Base-by-base conservation (phyloP, 2,113 vertebrate species). In the Glaucidium brasilianum region DNA sequence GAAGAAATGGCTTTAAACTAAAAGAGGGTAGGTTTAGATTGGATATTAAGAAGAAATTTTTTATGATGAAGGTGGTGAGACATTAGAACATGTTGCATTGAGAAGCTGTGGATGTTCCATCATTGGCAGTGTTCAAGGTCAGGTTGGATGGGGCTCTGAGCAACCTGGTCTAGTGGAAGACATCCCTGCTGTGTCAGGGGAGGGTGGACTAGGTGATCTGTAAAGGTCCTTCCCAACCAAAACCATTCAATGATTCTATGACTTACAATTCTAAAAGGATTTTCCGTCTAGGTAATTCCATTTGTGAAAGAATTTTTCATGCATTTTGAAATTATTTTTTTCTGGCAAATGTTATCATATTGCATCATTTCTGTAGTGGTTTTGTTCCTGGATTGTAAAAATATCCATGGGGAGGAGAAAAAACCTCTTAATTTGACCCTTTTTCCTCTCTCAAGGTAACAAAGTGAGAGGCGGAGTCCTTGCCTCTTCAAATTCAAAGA, bases 181-280 rank as follows among this genome's bases (percentile, higher is more conserved):
- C 69, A 18, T 39, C 15, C 20, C 23, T 69, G 12, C 15, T 0
- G 0, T 32, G 8, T 4, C 27, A 32, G 5, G 1, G 5, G 1
- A 37, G 5, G 4, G 6, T 49, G 5, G 17, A 74, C 12, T 58
- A 43, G 13, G 5, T 17, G 11, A 30, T 47, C 18, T 45, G 77
- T 60, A 66, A 66, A 73, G 8, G 16, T 52, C 18, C 5, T 4
- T 82, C 17, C 26, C 34, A 58, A 34, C 5, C 14, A 41, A 62
- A 76, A 41, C 5, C 3, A n/a, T 59, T 90, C 10, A 34, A 9
- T 45, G 22, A 35, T 29, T 34, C 23, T 21, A 18, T 52, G 25
- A 53, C 32, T 73, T 69, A 56, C 4, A 7, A 5, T 80, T 66
- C 12, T 27, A 49, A 59, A 92, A 50, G 9, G 3, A 23, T 59